phyloP scores from a whole-genome alignment of 2,113 vertebrate genomes.

The Microtus pennsylvanicus region DNA sequence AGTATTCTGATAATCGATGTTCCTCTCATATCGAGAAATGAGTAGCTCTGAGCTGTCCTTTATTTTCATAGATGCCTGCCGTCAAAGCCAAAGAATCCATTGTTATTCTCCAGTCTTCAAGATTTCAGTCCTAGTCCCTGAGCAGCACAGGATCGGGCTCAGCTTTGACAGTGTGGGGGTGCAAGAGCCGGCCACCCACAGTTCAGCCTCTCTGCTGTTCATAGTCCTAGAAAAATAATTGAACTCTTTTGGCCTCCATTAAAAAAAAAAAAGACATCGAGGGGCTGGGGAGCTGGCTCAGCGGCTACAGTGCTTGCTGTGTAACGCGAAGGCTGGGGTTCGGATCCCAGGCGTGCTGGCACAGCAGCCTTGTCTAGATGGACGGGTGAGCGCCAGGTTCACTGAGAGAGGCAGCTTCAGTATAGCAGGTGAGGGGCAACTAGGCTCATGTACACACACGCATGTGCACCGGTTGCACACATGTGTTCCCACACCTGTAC shows the following conservation, averaged over 20 bases:
- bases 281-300: not conserved
- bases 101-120: conserved; percentile 49
- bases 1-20: conserved; percentile 65
- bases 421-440: not conserved
- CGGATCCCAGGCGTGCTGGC: not conserved
- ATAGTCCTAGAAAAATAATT: not conserved
- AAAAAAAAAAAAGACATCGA: not conserved
- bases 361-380: not conserved
- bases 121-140: not conserved
- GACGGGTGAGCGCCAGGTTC: not conserved
- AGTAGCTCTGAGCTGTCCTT: conserved; percentile 44
- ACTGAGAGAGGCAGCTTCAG: not conserved
- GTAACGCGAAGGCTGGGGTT: not conserved
- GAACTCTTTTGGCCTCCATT: not conserved
- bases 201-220: not conserved
- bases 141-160: not conserved
- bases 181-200: not conserved
- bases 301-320: not conserved
- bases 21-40: conserved; percentile 20
- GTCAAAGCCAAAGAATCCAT: conserved; percentile 14
- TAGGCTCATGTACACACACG: no score
- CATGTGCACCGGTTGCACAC: not conserved
- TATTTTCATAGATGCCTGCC: conserved; percentile 38
- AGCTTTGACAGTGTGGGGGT: not conserved
- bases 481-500: no score